Percentiles rank a stretch among this genome's conserved stretches.
Evolutionary conservation across 2,797 vertebrate species (phyloP).

Genomic region (Lacerta viridis): DNA sequence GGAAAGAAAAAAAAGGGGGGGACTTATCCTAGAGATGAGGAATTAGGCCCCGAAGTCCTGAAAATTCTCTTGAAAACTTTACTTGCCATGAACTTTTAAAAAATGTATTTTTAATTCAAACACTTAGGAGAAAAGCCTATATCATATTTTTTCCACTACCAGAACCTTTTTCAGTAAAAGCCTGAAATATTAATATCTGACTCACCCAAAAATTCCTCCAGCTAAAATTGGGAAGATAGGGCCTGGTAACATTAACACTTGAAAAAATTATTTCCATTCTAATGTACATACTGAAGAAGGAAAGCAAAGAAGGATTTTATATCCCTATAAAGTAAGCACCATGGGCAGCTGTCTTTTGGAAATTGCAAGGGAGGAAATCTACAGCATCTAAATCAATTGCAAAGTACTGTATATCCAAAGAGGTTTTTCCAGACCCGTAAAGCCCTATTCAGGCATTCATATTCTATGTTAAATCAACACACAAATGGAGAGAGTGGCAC

Average conservation of each 20-base stretch:
- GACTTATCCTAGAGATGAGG: not conserved
- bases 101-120: not conserved
- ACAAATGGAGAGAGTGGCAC: too few relatives aligned
- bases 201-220: conserved; percentile 19
- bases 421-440: not conserved
- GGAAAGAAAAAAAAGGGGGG: not conserved
- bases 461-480: too few relatives aligned
- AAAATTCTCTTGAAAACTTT: not conserved
- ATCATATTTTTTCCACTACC: not conserved
- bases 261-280: not conserved
- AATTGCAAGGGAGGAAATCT: not conserved
- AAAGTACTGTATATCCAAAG: not conserved
- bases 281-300: not conserved
- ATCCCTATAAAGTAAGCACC: not conserved
- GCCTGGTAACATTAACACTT: conserved; percentile 7
- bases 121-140: not conserved
- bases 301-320: not conserved
- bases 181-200: conserved; percentile 32
- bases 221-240: conserved; percentile 15
- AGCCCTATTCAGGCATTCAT: too few relatives aligned
- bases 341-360: not conserved
- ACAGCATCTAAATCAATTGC: not conserved
- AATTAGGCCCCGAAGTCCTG: not conserved
- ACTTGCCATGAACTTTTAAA: conserved; percentile 5
- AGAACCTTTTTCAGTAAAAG: not conserved